Evolutionary conservation across 1,140 invertebrate species (phyloP).

Genomic region (Achatina immaculata): DNA sequence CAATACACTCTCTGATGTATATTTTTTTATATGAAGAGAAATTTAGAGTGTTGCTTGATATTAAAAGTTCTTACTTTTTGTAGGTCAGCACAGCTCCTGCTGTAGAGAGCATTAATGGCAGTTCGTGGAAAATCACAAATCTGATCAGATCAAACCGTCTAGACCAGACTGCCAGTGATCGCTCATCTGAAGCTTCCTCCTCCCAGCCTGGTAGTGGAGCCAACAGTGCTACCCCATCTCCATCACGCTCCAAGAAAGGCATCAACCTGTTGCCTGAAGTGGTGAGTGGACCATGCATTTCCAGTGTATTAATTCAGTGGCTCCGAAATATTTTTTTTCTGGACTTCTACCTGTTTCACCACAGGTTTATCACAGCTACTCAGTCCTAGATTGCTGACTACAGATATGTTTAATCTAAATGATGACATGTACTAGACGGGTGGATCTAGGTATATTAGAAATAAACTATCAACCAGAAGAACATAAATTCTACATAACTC

Average conservation of each 20-base stretch:
- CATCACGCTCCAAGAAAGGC: conserved; percentile 70
- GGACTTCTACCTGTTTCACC: neutral
- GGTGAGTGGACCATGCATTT: conserved; percentile 50
- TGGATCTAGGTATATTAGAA: too few species aligned
- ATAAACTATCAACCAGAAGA: too few species aligned
- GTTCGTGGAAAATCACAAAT: conserved; percentile 55
- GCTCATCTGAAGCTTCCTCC: conserved; percentile 34
- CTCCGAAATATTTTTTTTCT: neutral
- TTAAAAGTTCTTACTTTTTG: too few species aligned
- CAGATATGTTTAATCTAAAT: too few species aligned
- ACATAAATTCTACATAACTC: too few species aligned
- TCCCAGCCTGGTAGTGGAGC: conserved; percentile 57
- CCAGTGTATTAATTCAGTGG: too few species aligned
- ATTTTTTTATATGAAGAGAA: too few species aligned
- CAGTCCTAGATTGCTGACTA: too few species aligned
- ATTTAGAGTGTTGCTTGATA: too few species aligned
- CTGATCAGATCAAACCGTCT: conserved; percentile 48
- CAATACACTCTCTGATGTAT: too few species aligned
- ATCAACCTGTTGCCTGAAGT: conserved; percentile 93
- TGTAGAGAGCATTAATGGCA: conserved; percentile 38
- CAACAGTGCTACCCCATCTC: conserved; percentile 67
- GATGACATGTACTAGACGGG: too few species aligned
- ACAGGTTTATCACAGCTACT: too few species aligned
- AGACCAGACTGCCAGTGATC: conserved; percentile 36
- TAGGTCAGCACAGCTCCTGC: conserved; percentile 15